Base-by-base conservation (phyloP, 2,113 vertebrate species). In the Promerops cafer region DNA sequence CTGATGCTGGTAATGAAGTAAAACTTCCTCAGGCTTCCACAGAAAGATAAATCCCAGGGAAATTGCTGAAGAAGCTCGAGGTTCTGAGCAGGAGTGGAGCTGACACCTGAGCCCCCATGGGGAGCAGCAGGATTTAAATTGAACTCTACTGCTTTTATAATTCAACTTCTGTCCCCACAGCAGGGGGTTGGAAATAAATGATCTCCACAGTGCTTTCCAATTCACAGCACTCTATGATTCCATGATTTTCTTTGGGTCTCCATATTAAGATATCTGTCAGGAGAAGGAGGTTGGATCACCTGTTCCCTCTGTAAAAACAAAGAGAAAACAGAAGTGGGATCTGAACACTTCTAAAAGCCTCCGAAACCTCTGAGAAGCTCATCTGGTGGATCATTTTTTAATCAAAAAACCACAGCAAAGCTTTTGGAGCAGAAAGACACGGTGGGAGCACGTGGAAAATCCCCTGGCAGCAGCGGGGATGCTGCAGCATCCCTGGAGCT, bases 401-500 rank as follows among this genome's bases (percentile, higher is more conserved):
- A 56, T 24, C 0, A 16, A 16, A 49, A 52, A 52, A 35, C 1
- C 69, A 72, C 40, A 6, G 6, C 5, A 14, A 26, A 1, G 19
- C 15, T 53, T 88, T 59, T 1, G 6, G 69, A 60, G 78, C 9
- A 5, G 40, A n/a, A 76, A 71, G 22, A 6, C 11, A 0, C 3
- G 0, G 18, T 0, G 2, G 53, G 13, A 45, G 16, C 19, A 0
- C 0, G 0, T 2, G 28, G 92, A 63, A 80, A 97, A 78, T 10
- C 49, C 95, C 92, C 69, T 3, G 2, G 49, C 49, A 64, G 60
- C 74, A 13, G 10, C 0, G 0, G 19, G 50, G 50, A 3, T 6
- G 68, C 91, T 47, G 59, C 82, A 78, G 79, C 65, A 44, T 19
- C 86, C 37, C 83, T 42, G 0, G 0, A 4, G 66, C 39, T 5